A percentile compares a stretch with the other conserved stretches of the same genome.
Conservation (phyloP, 2,113 vertebrate species). For the Hippocampus abdominalis region DNA sequence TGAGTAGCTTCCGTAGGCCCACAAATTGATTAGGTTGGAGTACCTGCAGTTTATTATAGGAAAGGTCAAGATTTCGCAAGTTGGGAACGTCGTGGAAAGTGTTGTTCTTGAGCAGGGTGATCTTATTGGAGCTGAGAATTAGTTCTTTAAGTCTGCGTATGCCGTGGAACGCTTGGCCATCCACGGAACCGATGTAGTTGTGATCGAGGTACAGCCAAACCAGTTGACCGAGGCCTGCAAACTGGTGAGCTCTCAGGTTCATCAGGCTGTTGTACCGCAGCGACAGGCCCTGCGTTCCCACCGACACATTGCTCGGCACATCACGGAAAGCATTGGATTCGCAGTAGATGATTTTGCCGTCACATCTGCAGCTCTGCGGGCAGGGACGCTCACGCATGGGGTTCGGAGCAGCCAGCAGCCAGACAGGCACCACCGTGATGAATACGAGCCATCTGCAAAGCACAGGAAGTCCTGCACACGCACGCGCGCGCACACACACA, state of each 20-base stretch:
- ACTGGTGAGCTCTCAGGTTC: slow-evolving; percentile 86
- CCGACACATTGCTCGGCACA: slow-evolving; percentile 91
- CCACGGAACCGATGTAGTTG: slow-evolving; percentile 89
- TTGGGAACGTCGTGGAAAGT: slow-evolving; percentile 92
- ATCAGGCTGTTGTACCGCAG: slow-evolving; percentile 96
- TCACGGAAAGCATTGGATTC: slow-evolving; percentile 93
- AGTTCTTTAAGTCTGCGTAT: slow-evolving; percentile 93
- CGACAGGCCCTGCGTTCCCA: slow-evolving; percentile 90
- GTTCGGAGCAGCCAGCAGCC: slow-evolving; percentile 74
- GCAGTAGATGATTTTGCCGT: slow-evolving; percentile 98
- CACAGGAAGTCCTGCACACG: slow-evolving; percentile 70
- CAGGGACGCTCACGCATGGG: slow-evolving; percentile 86
- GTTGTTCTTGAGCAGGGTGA: slow-evolving; percentile 85
- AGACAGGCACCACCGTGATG: slow-evolving; percentile 70
- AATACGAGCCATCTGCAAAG: slow-evolving; percentile 78
- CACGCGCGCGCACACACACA: slow-evolving; percentile 35
- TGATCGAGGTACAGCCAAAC: slow-evolving; percentile 98
- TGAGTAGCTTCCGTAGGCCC: slow-evolving; percentile 89
- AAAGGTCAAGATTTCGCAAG: slow-evolving; percentile 94
- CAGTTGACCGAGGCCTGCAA: slow-evolving; percentile 89
- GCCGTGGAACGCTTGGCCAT: slow-evolving; percentile 89
- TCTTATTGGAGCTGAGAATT: slow-evolving; percentile 96
- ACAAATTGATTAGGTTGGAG: slow-evolving; percentile 87
- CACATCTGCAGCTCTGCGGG: slow-evolving; percentile 90
- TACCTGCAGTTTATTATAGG: slow-evolving; percentile 92